phyloP scores from a whole-genome alignment of 2,113 vertebrate genomes.

The Campylomormyrus tamandua region DNA sequence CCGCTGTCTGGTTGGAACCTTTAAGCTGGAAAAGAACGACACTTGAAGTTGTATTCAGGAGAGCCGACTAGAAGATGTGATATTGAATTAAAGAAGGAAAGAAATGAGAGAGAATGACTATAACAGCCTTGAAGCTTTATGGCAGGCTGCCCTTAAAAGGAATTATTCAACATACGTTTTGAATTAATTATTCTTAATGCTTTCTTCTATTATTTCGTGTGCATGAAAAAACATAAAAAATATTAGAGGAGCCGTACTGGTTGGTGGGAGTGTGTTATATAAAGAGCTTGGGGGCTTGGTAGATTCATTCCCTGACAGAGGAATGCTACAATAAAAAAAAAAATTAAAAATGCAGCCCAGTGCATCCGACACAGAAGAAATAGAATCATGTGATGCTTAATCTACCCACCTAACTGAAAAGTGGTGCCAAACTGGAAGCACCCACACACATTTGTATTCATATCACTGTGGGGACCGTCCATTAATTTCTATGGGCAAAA shows the following conservation, averaged over 20 bases:
- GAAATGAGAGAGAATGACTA: neutral
- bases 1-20: neutral
- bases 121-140: slow-evolving; percentile 9
- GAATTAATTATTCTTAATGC: slow-evolving; percentile 7
- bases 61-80: neutral
- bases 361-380: neutral
- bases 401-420: neutral
- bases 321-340: neutral
- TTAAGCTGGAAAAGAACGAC: neutral
- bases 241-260: neutral
- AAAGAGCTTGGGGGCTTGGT: slow-evolving; percentile 13
- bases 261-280: neutral
- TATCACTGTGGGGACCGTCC: neutral
- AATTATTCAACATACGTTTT: slow-evolving; percentile 17
- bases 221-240: neutral
- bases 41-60: neutral
- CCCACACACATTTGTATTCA: neutral
- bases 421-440: neutral
- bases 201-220: neutral
- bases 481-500: neutral
- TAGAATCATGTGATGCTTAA: neutral
- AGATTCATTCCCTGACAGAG: slow-evolving; percentile 13
- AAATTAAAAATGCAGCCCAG: neutral
- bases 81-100: neutral
- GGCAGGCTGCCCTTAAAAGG: neutral